Evolutionary conservation across 2,888 invertebrate species (phyloP).

Genomic region (Polyommatus icarus): DNA sequence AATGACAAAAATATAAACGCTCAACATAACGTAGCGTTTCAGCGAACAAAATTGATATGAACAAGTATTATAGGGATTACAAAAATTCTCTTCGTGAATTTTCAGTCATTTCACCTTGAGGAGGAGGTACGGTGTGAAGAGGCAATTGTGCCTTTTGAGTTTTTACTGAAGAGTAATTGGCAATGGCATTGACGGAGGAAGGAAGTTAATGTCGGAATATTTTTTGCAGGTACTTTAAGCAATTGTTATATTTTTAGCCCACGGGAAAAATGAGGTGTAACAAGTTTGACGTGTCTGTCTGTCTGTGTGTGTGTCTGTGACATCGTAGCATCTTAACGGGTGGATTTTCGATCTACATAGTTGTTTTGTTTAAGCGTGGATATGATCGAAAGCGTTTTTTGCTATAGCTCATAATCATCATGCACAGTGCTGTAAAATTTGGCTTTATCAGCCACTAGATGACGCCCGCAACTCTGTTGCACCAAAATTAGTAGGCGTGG

Average conservation of each 20-base stretch:
- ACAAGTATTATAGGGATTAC: not conserved
- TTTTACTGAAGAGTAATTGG: conserved; percentile 14
- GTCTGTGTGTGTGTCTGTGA: too few relatives aligned
- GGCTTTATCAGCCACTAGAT: too few relatives aligned
- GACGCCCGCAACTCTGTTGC: too few relatives aligned
- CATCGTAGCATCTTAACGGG: too few relatives aligned
- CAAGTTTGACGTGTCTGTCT: too few relatives aligned
- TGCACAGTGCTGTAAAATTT: too few relatives aligned
- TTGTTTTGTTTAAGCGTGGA: too few relatives aligned
- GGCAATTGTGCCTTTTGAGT: conserved; percentile 19
- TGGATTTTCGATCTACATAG: too few relatives aligned
- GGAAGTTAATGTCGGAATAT: not conserved
- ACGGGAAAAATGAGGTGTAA: too few relatives aligned
- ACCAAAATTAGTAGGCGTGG: too few relatives aligned
- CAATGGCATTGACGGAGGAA: conserved; percentile 7
- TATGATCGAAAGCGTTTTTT: too few relatives aligned
- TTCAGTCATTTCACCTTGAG: conserved; percentile 1
- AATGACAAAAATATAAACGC: not conserved
- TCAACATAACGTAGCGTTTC: not conserved
- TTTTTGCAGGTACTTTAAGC: not conserved
- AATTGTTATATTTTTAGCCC: not conserved
- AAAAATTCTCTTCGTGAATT: not conserved
- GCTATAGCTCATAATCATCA: too few relatives aligned
- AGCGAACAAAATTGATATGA: not conserved
- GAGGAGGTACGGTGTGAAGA: not conserved